Evolutionary conservation across 2,797 vertebrate species (phyloP).

Genomic region (Kryptolebias ocellatus): DNA sequence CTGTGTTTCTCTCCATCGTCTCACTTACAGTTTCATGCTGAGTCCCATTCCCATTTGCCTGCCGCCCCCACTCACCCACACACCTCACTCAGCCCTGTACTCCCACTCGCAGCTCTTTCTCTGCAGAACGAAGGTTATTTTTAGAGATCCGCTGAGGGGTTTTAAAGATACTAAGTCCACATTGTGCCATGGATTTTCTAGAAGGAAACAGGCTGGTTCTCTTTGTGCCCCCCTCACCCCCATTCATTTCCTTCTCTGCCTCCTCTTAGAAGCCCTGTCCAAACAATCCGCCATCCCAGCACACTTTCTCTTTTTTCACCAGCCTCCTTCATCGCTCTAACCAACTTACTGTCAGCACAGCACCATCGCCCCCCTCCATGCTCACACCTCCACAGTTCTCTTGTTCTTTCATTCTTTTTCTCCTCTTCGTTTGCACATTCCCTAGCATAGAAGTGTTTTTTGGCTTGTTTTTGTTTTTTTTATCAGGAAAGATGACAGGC

Average conservation of each 20-base stretch:
- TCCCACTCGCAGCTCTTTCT: slow-evolving; percentile 56
- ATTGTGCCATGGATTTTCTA: slow-evolving; percentile 71
- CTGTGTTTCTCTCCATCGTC: slow-evolving; percentile 57
- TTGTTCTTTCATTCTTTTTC: slow-evolving; percentile 40
- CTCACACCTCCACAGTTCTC: slow-evolving; percentile 55
- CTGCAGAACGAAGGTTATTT: slow-evolving; percentile 78
- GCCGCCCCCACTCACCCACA: slow-evolving; percentile 47
- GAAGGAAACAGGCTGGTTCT: slow-evolving; percentile 78
- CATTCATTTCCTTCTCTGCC: slow-evolving; percentile 69
- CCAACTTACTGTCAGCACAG: slow-evolving; percentile 3
- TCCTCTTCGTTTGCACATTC: slow-evolving; percentile 44
- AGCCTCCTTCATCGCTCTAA: slow-evolving; percentile 26
- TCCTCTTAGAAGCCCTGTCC: slow-evolving; percentile 51
- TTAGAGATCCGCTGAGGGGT: slow-evolving; percentile 75
- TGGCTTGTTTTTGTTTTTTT: slow-evolving; percentile 27
- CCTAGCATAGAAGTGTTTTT: slow-evolving; percentile 25
- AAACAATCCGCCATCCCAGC: slow-evolving; percentile 22
- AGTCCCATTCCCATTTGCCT: slow-evolving; percentile 42
- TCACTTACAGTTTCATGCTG: slow-evolving; percentile 33
- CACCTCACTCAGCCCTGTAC: slow-evolving; percentile 30
- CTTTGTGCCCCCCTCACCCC: slow-evolving; percentile 53
- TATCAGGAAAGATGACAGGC: slow-evolving; percentile 21
- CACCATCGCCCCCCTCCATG: slow-evolving; percentile 21
- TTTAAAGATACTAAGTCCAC: slow-evolving; percentile 80
- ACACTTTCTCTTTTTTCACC: slow-evolving; percentile 55